Conservation (phyloP, 1,140 invertebrate genomes). For the Drosophila trapezifrons region DNA sequence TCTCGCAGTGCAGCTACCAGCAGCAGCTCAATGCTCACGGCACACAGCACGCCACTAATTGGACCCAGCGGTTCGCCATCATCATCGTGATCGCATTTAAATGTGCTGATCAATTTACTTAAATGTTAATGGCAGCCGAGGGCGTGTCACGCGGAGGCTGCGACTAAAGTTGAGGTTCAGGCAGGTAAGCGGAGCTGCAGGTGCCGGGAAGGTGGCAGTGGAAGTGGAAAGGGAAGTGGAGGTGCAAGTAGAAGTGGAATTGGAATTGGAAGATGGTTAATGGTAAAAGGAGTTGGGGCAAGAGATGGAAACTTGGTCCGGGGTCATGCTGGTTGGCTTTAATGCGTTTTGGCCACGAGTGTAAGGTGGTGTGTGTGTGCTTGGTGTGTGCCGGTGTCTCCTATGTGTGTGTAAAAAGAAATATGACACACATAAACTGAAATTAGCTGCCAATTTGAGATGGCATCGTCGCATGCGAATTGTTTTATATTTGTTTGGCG, state of each 20-base stretch:
- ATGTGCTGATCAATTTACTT: conserved; percentile 81
- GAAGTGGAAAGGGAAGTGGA: neutral
- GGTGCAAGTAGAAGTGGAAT: neutral
- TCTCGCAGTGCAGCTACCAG: conserved; percentile 28
- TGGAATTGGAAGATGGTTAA: conserved; percentile 11
- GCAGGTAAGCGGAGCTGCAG: conserved; percentile 13
- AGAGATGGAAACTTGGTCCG: conserved; percentile 23
- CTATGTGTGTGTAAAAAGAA: conserved; percentile 54
- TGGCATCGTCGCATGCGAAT: conserved; percentile 72
- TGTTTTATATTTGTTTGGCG: conserved; percentile 77
- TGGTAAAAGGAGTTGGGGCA: conserved; percentile 9
- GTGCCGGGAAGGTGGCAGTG: conserved; percentile 15
- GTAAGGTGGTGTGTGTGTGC: conserved; percentile 8
- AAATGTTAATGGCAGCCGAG: conserved; percentile 75
- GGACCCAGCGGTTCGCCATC: conserved; percentile 67
- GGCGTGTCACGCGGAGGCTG: conserved; percentile 47
- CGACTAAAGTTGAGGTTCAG: conserved; percentile 32
- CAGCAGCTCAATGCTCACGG: conserved; percentile 45
- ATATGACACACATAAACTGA: conserved; percentile 74
- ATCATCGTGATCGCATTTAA: conserved; percentile 78
- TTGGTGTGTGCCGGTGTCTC: neutral
- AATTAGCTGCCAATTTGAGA: conserved; percentile 80
- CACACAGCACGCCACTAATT: conserved; percentile 75
- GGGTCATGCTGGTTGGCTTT: conserved; percentile 66
- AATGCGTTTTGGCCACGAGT: conserved; percentile 37